Evolutionary conservation across 2,113 vertebrate species (phyloP).

Genomic region (Periophthalmus modestus): DNA sequence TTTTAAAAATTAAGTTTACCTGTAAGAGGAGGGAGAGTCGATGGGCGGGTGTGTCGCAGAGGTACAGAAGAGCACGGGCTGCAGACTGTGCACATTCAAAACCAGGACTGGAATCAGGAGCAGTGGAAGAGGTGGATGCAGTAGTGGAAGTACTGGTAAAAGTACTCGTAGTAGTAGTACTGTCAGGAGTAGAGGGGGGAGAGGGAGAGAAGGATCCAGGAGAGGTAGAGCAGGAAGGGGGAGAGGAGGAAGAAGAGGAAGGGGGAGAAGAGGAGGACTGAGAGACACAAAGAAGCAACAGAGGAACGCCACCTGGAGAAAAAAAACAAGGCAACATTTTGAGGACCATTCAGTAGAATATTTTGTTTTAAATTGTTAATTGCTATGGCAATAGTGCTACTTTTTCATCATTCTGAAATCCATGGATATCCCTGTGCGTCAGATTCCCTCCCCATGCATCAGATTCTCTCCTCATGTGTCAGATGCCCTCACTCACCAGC

Average conservation of each 20-base stretch:
- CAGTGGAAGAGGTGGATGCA: constrained; percentile 56
- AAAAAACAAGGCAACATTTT: neutral
- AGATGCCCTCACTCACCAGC: constrained; percentile 73
- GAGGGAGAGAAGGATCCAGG: constrained; percentile 49
- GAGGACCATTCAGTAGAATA: no score
- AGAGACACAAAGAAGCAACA: constrained; percentile 75
- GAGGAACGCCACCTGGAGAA: constrained; percentile 70
- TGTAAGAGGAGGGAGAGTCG: constrained; percentile 78
- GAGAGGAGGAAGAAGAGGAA: constrained; percentile 40
- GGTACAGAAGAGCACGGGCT: constrained; percentile 85
- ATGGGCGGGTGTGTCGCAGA: constrained; percentile 81
- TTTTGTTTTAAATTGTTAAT: no score
- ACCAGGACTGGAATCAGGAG: constrained; percentile 67
- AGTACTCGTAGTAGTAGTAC: neutral
- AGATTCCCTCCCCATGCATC: neutral
- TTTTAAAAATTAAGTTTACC: no score
- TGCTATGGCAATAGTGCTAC: no score
- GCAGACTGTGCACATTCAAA: constrained; percentile 86
- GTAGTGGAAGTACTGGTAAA: neutral
- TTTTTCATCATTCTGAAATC: no score
- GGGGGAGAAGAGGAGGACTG: constrained; percentile 61
- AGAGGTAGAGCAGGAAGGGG: constrained; percentile 31
- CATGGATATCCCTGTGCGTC: neutral
- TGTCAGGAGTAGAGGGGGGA: constrained; percentile 26
- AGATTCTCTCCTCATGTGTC: neutral